These are phyloP conservation scores for Melanostoma scalare DNA, from an alignment of 2,888 invertebrate species.

Conservation along the genomic window DNA sequence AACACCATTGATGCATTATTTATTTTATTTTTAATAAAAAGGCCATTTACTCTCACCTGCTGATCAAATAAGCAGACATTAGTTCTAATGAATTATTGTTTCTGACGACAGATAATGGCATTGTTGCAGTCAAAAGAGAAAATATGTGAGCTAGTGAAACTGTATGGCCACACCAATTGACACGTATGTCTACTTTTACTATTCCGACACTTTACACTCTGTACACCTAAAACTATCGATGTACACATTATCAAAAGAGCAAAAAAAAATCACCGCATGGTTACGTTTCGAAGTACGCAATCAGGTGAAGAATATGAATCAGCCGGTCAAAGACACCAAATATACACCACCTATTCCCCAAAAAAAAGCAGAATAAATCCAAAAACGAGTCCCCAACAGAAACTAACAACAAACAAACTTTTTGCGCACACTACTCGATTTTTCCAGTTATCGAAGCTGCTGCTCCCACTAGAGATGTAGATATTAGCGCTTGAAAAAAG, in stretches of 20 bases:
- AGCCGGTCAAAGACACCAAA: conserved; percentile 70
- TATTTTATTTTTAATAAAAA: conserved; percentile 25
- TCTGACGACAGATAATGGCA: conserved; percentile 2
- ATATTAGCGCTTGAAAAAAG: conserved; percentile 27
- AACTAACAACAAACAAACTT: conserved; percentile 30
- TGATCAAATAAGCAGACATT: conserved; percentile 49
- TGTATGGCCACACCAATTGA: neutral
- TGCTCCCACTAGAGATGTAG: conserved; percentile 27
- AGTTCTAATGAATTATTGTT: conserved; percentile 44
- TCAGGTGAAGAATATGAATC: conserved; percentile 66
- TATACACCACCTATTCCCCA: conserved; percentile 9
- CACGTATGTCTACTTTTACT: conserved; percentile 51
- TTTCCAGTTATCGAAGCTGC: conserved; percentile 40
- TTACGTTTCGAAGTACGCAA: conserved; percentile 46
- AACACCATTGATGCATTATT: conserved; percentile 37
- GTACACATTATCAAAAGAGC: neutral
- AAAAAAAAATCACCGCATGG: conserved; percentile 23
- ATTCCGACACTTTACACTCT: conserved; percentile 4
- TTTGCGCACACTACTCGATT: conserved; percentile 12
- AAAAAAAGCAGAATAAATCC: conserved; percentile 16
- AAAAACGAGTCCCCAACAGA: conserved; percentile 50
- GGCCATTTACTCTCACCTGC: conserved; percentile 45
- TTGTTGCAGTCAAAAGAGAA: conserved; percentile 22
- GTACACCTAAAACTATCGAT: neutral
- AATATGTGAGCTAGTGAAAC: conserved; percentile 47